phyloP scores from a whole-genome alignment of 2,888 invertebrate species.

The Tachina lurida region DNA sequence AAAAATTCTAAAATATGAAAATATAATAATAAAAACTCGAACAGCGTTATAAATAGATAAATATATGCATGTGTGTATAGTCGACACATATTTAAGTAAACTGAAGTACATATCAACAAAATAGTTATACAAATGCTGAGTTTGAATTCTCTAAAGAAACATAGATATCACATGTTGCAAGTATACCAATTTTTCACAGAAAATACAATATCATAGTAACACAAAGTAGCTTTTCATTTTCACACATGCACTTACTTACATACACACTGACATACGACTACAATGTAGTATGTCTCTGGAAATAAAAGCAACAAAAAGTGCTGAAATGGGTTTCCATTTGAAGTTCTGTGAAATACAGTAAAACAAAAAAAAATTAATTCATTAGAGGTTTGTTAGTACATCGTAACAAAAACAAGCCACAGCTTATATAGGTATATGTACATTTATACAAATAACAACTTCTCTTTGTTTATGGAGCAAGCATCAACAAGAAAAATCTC shows the following conservation, averaged over 20 bases:
- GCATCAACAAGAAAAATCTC: conserved; percentile 7
- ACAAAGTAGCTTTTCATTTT: conserved; percentile 30
- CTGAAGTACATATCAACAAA: conserved; percentile 45
- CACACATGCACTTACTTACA: conserved; percentile 12
- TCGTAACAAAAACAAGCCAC: background rate
- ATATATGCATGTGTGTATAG: conserved; percentile 18
- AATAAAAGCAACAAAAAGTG: conserved; percentile 34
- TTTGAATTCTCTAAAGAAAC: conserved; percentile 56
- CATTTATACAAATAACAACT: conserved; percentile 11
- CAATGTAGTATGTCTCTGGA: background rate
- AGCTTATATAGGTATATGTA: conserved; percentile 5
- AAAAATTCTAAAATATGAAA: conserved; percentile 37
- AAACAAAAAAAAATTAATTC: conserved; percentile 44
- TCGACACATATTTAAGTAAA: conserved; percentile 25
- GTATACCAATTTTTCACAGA: background rate
- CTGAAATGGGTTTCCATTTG: conserved; percentile 42
- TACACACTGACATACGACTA: background rate
- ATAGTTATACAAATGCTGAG: conserved; percentile 36
- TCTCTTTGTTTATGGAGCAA: background rate
- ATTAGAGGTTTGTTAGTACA: conserved; percentile 41
- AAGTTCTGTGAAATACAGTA: background rate
- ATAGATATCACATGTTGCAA: conserved; percentile 38
- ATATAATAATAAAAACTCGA: conserved; percentile 40
- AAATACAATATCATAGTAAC: conserved; percentile 26
- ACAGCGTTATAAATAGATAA: conserved; percentile 59